A percentile compares a stretch with the other conserved stretches of the same genome.
Conservation (phyloP, 2,888 invertebrate genomes). For the Phragmatobia fuliginosa region DNA sequence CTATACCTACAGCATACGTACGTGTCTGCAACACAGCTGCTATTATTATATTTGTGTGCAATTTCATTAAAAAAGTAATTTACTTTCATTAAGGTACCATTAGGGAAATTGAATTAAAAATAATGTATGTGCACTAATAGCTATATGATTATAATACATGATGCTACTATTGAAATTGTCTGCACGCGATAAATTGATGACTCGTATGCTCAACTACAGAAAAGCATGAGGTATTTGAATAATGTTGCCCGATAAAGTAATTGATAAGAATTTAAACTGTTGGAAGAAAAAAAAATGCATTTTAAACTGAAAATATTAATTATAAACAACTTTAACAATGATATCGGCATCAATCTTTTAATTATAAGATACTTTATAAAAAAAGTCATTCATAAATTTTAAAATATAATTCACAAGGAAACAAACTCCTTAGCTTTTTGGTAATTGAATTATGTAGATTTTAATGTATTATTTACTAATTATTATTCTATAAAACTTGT, state of each 20-base stretch:
- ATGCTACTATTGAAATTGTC: not conserved
- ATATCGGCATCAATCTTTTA: not conserved
- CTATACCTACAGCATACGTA: not conserved
- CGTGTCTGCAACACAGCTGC: not conserved
- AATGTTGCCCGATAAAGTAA: not conserved
- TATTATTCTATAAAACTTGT: no score
- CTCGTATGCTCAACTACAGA: not conserved
- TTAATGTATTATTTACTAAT: no score
- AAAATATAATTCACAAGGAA: not conserved
- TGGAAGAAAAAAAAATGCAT: not conserved
- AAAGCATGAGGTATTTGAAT: not conserved
- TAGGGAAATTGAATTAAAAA: not conserved
- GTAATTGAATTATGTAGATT: no score
- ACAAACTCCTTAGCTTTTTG: no score
- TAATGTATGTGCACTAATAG: not conserved
- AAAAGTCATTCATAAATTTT: not conserved
- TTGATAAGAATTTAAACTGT: not conserved
- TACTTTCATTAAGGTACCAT: not conserved
- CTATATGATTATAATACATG: not conserved
- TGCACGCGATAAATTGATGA: not conserved
- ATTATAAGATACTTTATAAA: not conserved
- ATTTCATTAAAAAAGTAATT: not conserved
- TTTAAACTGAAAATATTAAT: not conserved
- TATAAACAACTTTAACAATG: not conserved
- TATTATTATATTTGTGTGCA: not conserved